Conservation (phyloP, 2,888 invertebrate species). For the Electrophaes corylata region DNA sequence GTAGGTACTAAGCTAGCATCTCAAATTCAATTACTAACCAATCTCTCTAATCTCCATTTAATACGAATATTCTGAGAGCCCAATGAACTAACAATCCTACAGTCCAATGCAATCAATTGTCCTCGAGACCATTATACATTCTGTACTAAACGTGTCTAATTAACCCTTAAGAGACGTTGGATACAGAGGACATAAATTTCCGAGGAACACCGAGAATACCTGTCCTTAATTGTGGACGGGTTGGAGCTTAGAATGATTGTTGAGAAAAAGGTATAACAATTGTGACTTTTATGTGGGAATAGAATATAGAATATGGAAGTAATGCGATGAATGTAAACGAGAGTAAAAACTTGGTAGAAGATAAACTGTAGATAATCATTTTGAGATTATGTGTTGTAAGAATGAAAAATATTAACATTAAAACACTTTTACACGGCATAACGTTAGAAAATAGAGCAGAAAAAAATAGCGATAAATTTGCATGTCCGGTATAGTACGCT, state of each 20-base stretch:
- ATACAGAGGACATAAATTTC: conserved; percentile 67
- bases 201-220: conserved; percentile 55
- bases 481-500: no score
- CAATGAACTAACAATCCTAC: conserved; percentile 5
- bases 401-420: no score
- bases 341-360: not conserved
- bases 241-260: conserved; percentile 31
- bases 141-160: conserved; percentile 69
- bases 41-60: conserved; percentile 13
- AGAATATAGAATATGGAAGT: conserved; percentile 18
- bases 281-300: conserved; percentile 18
- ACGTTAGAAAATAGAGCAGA: no score
- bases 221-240: conserved; percentile 60
- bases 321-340: conserved; percentile 11
- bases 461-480: no score
- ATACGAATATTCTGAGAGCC: conserved; percentile 10
- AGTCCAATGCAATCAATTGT: conserved; percentile 23
- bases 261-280: conserved; percentile 22
- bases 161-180: conserved; percentile 72
- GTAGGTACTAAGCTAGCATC: not conserved
- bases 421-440: no score
- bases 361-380: not conserved
- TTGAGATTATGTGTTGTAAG: not conserved
- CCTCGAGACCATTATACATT: conserved; percentile 55
- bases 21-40: conserved; percentile 5